Conservation (phyloP, 2,888 invertebrate genomes). For the Dermolepida albohirtum region DNA sequence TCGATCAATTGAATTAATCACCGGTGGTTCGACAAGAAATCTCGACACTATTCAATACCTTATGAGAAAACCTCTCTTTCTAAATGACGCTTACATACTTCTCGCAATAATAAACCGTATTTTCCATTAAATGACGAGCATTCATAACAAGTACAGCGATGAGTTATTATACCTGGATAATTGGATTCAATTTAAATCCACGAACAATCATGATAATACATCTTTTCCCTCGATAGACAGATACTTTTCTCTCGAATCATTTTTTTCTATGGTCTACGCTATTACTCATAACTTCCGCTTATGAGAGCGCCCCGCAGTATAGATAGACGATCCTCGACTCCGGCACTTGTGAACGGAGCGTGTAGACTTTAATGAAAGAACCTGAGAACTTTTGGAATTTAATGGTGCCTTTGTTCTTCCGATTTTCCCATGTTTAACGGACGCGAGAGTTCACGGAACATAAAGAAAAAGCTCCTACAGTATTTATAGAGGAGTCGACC, state of each 20-base stretch:
- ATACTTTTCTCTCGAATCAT: background rate
- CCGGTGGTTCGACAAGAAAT: no score
- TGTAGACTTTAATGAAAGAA: slow-evolving; percentile 22
- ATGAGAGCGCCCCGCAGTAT: slow-evolving; percentile 5
- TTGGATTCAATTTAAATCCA: no score
- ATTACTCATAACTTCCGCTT: slow-evolving; percentile 18
- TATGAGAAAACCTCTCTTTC: no score
- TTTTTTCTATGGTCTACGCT: slow-evolving; percentile 3
- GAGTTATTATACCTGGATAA: no score
- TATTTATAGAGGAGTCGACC: slow-evolving; percentile 13
- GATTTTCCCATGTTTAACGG: slow-evolving; percentile 25
- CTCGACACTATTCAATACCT: no score
- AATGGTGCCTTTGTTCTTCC: slow-evolving; percentile 23
- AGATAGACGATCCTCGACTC: slow-evolving; percentile 13
- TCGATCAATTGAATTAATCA: no score
- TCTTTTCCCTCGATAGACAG: slow-evolving; percentile 24
- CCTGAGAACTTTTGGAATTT: slow-evolving; percentile 28
- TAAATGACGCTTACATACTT: no score
- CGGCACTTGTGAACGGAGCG: slow-evolving; percentile 13
- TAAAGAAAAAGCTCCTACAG: slow-evolving; percentile 15
- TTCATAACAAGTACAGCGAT: no score
- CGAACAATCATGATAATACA: slow-evolving; percentile 1
- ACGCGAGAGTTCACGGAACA: slow-evolving; percentile 8
- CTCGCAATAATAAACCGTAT: no score
- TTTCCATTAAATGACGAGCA: no score